Percentiles rank a stretch among this genome's conserved stretches.
phyloP scores from a whole-genome alignment of 1,140 invertebrate genomes.

The Drosophila nigrodunni region DNA sequence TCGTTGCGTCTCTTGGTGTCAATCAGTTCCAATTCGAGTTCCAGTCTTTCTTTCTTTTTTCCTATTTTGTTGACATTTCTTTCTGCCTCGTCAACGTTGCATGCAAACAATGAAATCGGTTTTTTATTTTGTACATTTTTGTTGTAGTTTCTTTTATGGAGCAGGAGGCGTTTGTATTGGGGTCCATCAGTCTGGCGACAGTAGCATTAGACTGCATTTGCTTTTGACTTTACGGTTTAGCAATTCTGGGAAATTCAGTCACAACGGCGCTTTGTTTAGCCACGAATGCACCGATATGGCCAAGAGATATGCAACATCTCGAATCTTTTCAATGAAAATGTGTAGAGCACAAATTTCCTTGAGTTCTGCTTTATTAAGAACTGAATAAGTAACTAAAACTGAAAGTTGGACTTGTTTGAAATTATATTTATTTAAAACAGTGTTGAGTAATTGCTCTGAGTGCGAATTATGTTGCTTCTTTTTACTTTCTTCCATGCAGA shows the following conservation, averaged over 20 bases:
- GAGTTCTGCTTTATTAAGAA: no score
- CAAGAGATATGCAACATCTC: conserved; percentile 10
- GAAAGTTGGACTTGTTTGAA: no score
- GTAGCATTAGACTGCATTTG: conserved; percentile 74
- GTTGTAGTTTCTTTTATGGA: conserved; percentile 12
- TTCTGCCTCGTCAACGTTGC: conserved; percentile 70
- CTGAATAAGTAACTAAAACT: no score
- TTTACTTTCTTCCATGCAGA: background rate
- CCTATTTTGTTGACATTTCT: conserved; percentile 65
- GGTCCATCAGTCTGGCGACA: conserved; percentile 58
- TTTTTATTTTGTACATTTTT: conserved; percentile 20
- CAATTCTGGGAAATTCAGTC: conserved; percentile 69
- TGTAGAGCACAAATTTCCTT: conserved; percentile 5
- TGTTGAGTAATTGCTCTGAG: no score
- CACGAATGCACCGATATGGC: background rate
- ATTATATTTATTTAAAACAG: no score
- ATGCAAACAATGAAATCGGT: conserved; percentile 64
- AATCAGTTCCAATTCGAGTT: conserved; percentile 63
- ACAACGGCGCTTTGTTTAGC: conserved; percentile 48
- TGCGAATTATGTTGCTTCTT: no score
- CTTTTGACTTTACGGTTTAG: conserved; percentile 46
- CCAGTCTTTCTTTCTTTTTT: conserved; percentile 32
- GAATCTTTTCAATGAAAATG: background rate
- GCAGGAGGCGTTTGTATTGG: conserved; percentile 15
- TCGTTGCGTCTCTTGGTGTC: conserved; percentile 52